These are phyloP conservation scores for Acleris holmiana DNA, from an alignment of 2,888 invertebrate species.

Conservation along the genomic window DNA sequence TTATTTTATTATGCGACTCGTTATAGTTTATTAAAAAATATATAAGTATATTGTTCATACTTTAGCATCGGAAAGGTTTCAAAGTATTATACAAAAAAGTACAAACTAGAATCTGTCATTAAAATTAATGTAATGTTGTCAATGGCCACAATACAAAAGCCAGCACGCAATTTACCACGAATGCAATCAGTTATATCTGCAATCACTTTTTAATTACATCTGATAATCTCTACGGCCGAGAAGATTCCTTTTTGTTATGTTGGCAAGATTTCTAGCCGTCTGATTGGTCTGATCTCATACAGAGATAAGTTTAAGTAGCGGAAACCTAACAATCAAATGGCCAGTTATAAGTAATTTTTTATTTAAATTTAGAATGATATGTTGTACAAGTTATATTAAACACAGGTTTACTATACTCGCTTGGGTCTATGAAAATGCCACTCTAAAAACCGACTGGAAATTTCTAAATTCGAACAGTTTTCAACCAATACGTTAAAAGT, in stretches of 20 bases:
- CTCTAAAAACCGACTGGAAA: too few relatives aligned
- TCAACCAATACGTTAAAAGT: too few relatives aligned
- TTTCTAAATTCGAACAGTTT: too few relatives aligned
- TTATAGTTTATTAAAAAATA: too few relatives aligned
- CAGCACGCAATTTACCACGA: neutral
- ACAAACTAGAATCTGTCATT: neutral
- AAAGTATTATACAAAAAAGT: too few relatives aligned
- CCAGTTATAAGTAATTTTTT: constrained; percentile 7
- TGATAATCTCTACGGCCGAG: constrained; percentile 25
- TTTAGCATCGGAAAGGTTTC: too few relatives aligned
- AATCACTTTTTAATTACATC: constrained; percentile 28
- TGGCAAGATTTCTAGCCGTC: constrained; percentile 13
- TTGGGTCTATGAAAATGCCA: too few relatives aligned
- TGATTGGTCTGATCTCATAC: constrained; percentile 9
- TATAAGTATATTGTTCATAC: too few relatives aligned
- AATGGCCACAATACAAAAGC: constrained; percentile 2
- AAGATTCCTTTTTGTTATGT: constrained; percentile 25
- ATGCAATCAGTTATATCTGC: constrained; percentile 1
- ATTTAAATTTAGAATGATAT: neutral
- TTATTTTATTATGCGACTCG: too few relatives aligned
- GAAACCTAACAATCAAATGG: constrained; percentile 22
- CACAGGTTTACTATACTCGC: too few relatives aligned
- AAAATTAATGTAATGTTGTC: neutral
- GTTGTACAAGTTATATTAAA: neutral
- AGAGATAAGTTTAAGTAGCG: constrained; percentile 25